A percentile compares a stretch with the other conserved stretches of the same genome.
Evolutionary conservation across 2,888 invertebrate genomes (phyloP).

Genomic region (Octodonta nipae): DNA sequence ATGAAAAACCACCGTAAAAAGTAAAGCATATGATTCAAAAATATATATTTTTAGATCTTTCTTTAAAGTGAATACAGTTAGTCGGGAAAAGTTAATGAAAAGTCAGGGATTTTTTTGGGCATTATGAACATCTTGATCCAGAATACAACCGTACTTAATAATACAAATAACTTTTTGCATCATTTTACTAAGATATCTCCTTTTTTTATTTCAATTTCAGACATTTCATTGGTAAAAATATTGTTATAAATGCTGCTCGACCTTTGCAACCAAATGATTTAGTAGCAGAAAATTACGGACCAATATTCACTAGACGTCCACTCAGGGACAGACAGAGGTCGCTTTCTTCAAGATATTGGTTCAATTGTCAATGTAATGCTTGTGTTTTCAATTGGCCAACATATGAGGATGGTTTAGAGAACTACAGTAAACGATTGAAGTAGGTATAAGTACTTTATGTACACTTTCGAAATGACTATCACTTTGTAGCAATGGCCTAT

Average conservation of each 20-base stretch:
- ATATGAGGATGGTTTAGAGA: conserved; percentile 44
- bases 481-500: neutral
- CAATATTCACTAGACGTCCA: conserved; percentile 50
- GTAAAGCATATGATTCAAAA: too few relatives aligned
- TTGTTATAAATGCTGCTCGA: conserved; percentile 55
- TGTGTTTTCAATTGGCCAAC: conserved; percentile 66
- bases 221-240: conserved; percentile 58
- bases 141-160: too few relatives aligned
- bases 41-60: too few relatives aligned
- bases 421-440: conserved; percentile 33
- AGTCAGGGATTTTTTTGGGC: too few relatives aligned
- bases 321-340: conserved; percentile 47
- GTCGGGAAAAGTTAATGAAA: too few relatives aligned
- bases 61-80: too few relatives aligned
- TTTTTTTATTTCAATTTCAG: too few relatives aligned
- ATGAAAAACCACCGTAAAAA: too few relatives aligned
- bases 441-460: conserved; percentile 16
- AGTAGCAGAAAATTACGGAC: conserved; percentile 76
- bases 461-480: too few relatives aligned
- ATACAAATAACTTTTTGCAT: too few relatives aligned
- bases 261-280: conserved; percentile 51
- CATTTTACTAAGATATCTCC: too few relatives aligned
- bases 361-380: conserved; percentile 57
- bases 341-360: conserved; percentile 63
- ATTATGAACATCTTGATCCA: too few relatives aligned